Conservation (phyloP, 2,113 vertebrate species). For the Trogon melanurus region DNA sequence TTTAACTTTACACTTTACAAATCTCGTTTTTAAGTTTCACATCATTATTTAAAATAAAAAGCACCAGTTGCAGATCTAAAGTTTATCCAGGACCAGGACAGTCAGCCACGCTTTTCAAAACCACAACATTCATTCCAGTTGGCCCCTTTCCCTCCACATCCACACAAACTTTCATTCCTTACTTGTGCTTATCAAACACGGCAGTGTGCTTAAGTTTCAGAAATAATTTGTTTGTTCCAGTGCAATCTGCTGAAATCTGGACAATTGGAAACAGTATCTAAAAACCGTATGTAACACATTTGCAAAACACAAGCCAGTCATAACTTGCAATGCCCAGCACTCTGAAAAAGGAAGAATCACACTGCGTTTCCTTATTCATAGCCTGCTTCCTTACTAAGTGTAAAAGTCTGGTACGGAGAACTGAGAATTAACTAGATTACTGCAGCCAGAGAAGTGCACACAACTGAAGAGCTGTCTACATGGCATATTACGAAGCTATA, state of each 20-base stretch:
- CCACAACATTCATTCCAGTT: neutral
- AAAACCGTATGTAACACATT: neutral
- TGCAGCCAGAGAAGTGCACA: neutral
- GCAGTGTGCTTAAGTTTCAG: neutral
- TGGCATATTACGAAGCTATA: neutral
- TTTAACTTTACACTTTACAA: neutral
- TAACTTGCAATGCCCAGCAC: neutral
- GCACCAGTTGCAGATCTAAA: neutral
- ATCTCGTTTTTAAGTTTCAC: neutral
- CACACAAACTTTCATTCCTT: neutral
- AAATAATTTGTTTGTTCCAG: neutral
- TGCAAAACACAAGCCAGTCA: neutral
- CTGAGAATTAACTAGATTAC: neutral
- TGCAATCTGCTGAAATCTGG: neutral
- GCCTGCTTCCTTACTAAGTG: neutral
- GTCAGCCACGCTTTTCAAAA: neutral
- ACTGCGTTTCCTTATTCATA: neutral
- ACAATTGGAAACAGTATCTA: neutral
- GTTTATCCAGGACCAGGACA: neutral
- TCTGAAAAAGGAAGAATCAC: neutral
- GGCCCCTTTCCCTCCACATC: neutral
- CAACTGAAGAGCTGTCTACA: neutral
- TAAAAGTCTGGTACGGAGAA: neutral
- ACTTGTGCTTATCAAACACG: neutral
- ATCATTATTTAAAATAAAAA: neutral